Base-by-base conservation (phyloP, 2,113 vertebrate species). In the Catharus minimus region DNA sequence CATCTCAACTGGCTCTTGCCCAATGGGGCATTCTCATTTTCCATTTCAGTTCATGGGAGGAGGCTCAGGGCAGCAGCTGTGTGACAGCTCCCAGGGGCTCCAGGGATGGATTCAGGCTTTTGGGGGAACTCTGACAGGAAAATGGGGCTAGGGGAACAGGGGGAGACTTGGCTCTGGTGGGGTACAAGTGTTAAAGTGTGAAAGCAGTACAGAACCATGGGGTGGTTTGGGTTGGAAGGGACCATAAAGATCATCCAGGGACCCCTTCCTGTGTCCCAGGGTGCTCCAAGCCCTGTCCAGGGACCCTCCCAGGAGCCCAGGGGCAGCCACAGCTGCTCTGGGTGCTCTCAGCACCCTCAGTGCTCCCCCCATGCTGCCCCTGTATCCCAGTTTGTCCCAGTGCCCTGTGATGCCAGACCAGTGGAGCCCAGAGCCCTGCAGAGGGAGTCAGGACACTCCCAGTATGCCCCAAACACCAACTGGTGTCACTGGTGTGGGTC, bases 371-470 rank as follows among this genome's bases (percentile, higher is more conserved):
- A 0, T 32, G 41, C 52, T 56, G 12, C 13, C 53, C 69, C 26
- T 22, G 30, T 14, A 1, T 13, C 69, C 46, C 9, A 0, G 3
- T 36, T 19, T 27, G 41, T 72, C 47, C 74, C 39, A 3, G 19
- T 49, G 26, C 27, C 33, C 50, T 0, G 0, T 7, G 32, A 4
- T 38, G 7, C 47, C 30, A 16, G 10, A 5, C 1, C 28, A 13
- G 2, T 0, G 4, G 30, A n/a, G 36, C 24, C 17, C 39, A 13
- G 0, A 1, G 41, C 11, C 8, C 46, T 6, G 18, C 57, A 36
- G 26, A 50, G 36, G 28, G 57, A 7, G 11, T 13, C 20, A 3
- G 17, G 20, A 20, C 4, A 1, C 47, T 49, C 11, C 57, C 72
- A 66, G 30, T 15, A 4, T 14, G 13, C 17, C 41, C 46, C n/a